phyloP scores from a whole-genome alignment of 2,797 vertebrate genomes.

The Meriones psammophilus region DNA sequence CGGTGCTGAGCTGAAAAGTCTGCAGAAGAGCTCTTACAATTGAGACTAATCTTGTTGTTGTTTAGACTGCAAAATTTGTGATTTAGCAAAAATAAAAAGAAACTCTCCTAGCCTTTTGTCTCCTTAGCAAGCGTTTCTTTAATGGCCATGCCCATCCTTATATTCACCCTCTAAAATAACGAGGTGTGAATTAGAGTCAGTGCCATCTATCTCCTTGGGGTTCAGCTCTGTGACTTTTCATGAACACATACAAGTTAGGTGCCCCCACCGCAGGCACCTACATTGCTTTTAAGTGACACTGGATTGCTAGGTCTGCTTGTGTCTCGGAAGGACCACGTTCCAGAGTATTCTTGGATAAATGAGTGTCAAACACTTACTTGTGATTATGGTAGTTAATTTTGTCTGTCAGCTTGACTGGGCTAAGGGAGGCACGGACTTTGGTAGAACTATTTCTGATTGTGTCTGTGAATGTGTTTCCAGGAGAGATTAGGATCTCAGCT shows the following conservation, averaged over 20 bases:
- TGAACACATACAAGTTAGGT: background rate
- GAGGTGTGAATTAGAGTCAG: background rate
- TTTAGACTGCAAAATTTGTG: constrained; percentile 37
- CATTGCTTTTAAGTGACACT: background rate
- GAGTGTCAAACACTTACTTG: background rate
- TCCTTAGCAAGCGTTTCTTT: background rate
- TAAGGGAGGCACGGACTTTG: background rate
- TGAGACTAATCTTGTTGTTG: background rate
- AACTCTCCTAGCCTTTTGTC: background rate
- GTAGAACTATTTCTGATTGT: no score
- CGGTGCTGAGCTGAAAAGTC: background rate
- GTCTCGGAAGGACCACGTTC: background rate
- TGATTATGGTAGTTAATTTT: background rate
- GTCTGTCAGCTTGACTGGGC: background rate
- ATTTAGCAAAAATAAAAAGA: constrained; percentile 19
- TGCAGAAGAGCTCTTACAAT: background rate
- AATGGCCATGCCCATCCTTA: background rate
- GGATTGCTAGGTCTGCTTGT: background rate
- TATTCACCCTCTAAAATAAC: background rate
- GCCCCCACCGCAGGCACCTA: background rate
- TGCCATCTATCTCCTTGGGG: background rate
- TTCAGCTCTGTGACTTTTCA: background rate
- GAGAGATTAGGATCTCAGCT: background rate
- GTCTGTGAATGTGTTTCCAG: background rate
- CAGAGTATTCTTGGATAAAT: background rate